A percentile compares a stretch with the other conserved stretches of the same genome.
These are phyloP conservation scores for Lepilemur ruficaudatus DNA, from an alignment of 2,797 vertebrate genomes.

Conservation along the genomic window DNA sequence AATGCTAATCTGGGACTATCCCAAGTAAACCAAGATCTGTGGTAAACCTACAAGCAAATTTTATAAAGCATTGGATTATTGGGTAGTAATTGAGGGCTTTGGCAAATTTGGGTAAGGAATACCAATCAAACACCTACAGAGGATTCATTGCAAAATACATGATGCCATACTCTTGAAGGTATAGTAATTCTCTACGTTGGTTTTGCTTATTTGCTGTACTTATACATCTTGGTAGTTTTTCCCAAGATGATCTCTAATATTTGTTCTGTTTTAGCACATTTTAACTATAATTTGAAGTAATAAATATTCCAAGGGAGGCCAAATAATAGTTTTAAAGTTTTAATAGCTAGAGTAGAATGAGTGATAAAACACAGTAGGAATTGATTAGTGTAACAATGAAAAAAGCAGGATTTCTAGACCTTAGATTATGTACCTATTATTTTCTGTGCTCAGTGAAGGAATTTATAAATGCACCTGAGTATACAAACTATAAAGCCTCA, in stretches of 20 bases:
- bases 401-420: not conserved
- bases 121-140: not conserved
- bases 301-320: not conserved
- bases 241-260: constrained; percentile 21
- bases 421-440: not conserved
- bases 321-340: not conserved
- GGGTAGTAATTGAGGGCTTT: not conserved
- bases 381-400: not conserved
- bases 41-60: not conserved
- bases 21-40: not conserved
- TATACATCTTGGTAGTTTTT: constrained; percentile 16
- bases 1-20: not conserved
- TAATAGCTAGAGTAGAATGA: not conserved
- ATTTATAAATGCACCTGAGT: constrained; percentile 21
- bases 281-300: constrained; percentile 35
- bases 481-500: constrained; percentile 35
- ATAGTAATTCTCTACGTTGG: not conserved
- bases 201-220: not conserved
- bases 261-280: constrained; percentile 17
- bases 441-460: not conserved
- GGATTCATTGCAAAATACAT: not conserved
- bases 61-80: not conserved
- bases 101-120: not conserved
- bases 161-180: not conserved
- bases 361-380: not conserved